Percentiles rank a stretch among this genome's conserved stretches.
Evolutionary conservation across 2,113 vertebrate species (phyloP).

Genomic region (Cyanoderma ruficeps): DNA sequence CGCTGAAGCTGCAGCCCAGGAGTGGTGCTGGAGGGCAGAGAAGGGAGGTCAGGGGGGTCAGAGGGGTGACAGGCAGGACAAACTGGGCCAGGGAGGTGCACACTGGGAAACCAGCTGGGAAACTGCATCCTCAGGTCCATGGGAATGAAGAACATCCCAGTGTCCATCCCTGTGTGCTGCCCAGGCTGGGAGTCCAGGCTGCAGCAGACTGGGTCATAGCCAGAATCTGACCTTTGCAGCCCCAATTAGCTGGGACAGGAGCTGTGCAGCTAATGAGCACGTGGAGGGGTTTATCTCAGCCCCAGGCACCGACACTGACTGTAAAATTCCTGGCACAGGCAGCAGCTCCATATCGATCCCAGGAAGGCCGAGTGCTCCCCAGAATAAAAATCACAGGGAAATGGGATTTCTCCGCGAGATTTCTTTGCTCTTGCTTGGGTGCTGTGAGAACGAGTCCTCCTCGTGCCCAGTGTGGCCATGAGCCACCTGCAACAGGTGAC

Average conservation of each 20-base stretch:
- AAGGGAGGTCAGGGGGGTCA: no score
- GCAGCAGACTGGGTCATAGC: background rate
- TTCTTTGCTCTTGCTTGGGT: background rate
- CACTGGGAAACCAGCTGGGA: background rate
- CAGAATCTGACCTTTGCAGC: background rate
- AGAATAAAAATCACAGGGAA: background rate
- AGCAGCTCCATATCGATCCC: background rate
- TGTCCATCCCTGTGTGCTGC: fast-evolving
- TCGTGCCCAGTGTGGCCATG: fast-evolving
- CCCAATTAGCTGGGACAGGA: slow-evolving; percentile 20
- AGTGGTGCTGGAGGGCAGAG: background rate
- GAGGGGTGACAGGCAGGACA: background rate
- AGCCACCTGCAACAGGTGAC: background rate
- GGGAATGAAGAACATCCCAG: fast-evolving
- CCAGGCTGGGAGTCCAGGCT: background rate
- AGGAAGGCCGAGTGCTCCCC: background rate
- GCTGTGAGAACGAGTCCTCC: fast-evolving
- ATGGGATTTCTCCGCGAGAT: background rate
- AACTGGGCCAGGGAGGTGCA: background rate
- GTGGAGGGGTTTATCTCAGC: slow-evolving; percentile 13
- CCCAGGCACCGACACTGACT: background rate
- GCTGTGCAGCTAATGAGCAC: background rate
- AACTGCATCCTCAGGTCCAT: background rate
- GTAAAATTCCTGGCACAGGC: background rate
- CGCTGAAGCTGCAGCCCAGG: background rate